Evolutionary conservation across 2,888 invertebrate species (phyloP), one percentile per base, ranked within the genome.

Genomic region (Scrobipalpa costella): DNA sequence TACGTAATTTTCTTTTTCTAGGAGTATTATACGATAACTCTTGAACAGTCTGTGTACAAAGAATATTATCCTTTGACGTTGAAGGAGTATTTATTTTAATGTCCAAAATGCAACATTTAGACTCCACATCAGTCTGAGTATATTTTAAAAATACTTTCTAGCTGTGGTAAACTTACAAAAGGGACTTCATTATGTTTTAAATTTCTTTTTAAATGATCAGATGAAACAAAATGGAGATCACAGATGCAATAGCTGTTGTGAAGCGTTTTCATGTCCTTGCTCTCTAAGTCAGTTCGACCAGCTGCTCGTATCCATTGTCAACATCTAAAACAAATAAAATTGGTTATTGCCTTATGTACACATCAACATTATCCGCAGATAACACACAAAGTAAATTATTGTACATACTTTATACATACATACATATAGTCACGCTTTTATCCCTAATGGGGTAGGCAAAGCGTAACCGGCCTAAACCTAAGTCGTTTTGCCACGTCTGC

Each of bases 1-100:
- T 11, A n/a, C 3, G 7, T 52, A 62, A 52, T 62, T 62, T 62
- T 44, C 64, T 50, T 64, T 64, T 47, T n/a, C 47, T 6, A 6
- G 47, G 47, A n/a, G 47, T 15, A 47, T 40, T n/a, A 13, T 13
- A 40, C 3, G 13, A 15, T 11, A 58, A 40, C 27, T 57, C 58
- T 61, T 50, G 44, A 40, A 44, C 21, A 38, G 64, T 64, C 13
- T 64, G 61, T 61, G 58, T 64, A 2, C 19, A 19, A 13, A 40
- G 0, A 21, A 59, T 21, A 59, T 59, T 44, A 17, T n/a, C 19
- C 9, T 59, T 47, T 59, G 40, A 59, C 7, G 44, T 59, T 19
- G 59, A 59, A 44, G 40, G 47, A 40, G 19, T 40, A 44, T 21
- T 34, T 7, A 34, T 44, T 7, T 49, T 50, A 47, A 44, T 8